phyloP scores from a whole-genome alignment of 2,888 invertebrate species.

The Aleiodes alternator region DNA sequence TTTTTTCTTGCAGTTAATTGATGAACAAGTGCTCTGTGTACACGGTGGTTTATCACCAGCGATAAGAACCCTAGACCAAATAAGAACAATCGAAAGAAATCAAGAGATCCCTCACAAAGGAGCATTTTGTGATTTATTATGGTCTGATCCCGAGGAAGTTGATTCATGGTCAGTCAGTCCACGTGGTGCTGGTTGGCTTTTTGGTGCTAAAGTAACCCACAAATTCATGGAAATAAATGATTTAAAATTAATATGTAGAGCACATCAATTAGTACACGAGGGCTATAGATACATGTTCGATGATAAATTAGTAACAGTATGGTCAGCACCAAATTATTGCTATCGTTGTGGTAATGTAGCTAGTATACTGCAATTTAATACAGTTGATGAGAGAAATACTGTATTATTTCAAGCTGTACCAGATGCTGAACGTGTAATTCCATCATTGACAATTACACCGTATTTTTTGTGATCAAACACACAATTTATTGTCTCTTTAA shows the following conservation, averaged over 20 bases:
- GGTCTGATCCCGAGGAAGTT: slow-evolving; percentile 99
- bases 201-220: slow-evolving; percentile 95
- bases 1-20: slow-evolving; percentile 84
- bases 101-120: slow-evolving; percentile 99
- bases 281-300: slow-evolving; percentile 99
- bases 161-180: slow-evolving; percentile 96
- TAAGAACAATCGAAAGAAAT: slow-evolving; percentile 95
- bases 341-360: slow-evolving; percentile 99
- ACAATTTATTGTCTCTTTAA: slow-evolving; percentile 64
- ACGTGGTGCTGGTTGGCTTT: slow-evolving; percentile 97
- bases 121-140: slow-evolving; percentile 98
- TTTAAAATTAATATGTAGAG: slow-evolving; percentile 95
- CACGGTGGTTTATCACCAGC: slow-evolving; percentile 98
- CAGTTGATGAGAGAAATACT: slow-evolving; percentile 85
- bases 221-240: slow-evolving; percentile 96
- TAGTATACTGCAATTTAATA: slow-evolving; percentile 93
- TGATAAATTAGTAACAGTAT: slow-evolving; percentile 96
- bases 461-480: slow-evolving; percentile 90
- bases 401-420: slow-evolving; percentile 98
- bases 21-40: slow-evolving; percentile 97
- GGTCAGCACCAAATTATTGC: slow-evolving; percentile 99
- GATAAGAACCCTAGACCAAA: slow-evolving; percentile 97
- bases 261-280: slow-evolving; percentile 99
- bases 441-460: slow-evolving; percentile 93
- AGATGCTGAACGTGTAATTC: slow-evolving; percentile 94